These are phyloP conservation scores for Poecile montanus DNA, from an alignment of 2,797 vertebrate genomes.

Conservation along the genomic window DNA sequence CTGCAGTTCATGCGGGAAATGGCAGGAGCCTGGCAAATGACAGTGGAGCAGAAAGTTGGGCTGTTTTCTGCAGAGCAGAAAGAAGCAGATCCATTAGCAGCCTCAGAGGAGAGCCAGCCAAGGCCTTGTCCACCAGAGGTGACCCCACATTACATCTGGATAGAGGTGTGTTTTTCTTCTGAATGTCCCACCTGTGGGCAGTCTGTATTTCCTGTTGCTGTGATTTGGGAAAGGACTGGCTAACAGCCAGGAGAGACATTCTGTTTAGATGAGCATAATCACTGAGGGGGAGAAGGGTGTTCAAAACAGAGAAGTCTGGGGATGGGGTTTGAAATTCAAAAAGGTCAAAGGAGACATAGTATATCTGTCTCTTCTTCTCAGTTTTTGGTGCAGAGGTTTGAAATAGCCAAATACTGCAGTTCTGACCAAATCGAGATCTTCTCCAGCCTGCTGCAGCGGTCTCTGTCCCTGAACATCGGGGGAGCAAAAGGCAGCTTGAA, in stretches of 20 bases:
- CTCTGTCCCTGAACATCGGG: constrained; percentile 91
- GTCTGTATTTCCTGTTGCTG: background rate
- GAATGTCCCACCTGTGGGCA: background rate
- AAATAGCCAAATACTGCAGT: constrained; percentile 98
- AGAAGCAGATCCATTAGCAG: constrained; percentile 93
- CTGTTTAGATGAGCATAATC: background rate
- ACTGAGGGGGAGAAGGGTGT: background rate
- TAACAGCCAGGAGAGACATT: background rate
- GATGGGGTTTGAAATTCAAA: background rate
- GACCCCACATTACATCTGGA: constrained; percentile 94
- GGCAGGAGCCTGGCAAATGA: constrained; percentile 98
- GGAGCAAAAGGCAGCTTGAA: constrained; percentile 88
- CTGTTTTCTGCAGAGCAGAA: constrained; percentile 89
- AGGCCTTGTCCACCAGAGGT: constrained; percentile 89
- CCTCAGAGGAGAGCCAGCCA: constrained; percentile 93
- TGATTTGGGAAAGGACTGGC: background rate
- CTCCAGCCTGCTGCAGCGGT: constrained; percentile 90
- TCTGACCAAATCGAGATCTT: constrained; percentile 98
- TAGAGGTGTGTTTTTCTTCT: constrained; percentile 82
- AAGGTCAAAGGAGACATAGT: background rate
- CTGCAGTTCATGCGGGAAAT: constrained; percentile 94
- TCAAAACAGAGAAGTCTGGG: background rate
- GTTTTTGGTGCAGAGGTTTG: constrained; percentile 96
- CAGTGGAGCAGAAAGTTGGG: constrained; percentile 91
- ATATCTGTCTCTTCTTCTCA: constrained; percentile 56